phyloP scores from a whole-genome alignment of 2,797 vertebrate genomes.

The Phoebastria nigripes region DNA sequence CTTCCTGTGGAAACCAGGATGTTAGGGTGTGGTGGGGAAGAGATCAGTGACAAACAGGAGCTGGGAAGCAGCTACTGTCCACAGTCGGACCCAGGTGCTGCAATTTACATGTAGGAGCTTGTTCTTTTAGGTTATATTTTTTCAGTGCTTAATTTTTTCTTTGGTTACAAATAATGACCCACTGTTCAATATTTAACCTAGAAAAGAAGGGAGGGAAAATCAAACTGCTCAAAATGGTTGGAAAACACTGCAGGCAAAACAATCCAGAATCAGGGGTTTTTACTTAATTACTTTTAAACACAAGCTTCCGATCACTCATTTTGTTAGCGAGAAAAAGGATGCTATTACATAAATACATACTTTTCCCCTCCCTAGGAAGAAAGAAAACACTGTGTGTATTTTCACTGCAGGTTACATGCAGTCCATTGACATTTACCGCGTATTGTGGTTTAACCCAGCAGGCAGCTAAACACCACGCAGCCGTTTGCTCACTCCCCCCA shows the following conservation, averaged over 20 bases:
- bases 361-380: background rate
- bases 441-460: no score
- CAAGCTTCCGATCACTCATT: background rate
- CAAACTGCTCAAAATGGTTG: background rate
- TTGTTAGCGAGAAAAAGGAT: background rate
- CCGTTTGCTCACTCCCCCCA: no score
- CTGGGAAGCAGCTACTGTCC: background rate
- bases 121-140: background rate
- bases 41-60: no score
- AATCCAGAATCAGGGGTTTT: background rate
- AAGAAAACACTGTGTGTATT: background rate
- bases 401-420: fast-evolving
- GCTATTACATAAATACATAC: background rate
- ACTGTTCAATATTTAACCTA: background rate
- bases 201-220: background rate
- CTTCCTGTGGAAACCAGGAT: background rate
- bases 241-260: background rate
- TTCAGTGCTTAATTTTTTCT: background rate
- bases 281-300: background rate
- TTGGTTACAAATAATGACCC: background rate
- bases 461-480: no score
- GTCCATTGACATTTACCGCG: fast-evolving
- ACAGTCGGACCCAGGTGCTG: background rate
- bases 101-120: background rate
- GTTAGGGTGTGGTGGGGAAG: background rate